Conservation (phyloP, 2,888 invertebrate genomes). For the Netelia inedita region DNA sequence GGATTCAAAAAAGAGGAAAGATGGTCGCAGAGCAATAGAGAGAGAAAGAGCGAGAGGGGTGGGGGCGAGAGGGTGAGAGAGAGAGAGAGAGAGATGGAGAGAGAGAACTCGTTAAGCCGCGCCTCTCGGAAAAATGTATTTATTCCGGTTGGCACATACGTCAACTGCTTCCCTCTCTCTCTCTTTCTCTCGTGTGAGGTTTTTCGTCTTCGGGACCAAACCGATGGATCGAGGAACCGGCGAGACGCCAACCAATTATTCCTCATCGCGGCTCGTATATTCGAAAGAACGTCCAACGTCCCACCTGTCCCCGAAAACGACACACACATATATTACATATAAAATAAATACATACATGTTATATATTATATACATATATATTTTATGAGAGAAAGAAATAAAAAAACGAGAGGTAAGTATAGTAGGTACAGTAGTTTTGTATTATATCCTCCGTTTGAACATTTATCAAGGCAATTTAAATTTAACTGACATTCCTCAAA, state of each 20-base stretch:
- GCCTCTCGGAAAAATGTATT: slow-evolving; percentile 45
- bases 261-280: slow-evolving; percentile 52
- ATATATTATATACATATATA: background rate
- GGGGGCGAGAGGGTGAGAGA: background rate
- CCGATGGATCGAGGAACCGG: slow-evolving; percentile 51
- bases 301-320: slow-evolving; percentile 14
- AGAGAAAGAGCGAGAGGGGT: background rate
- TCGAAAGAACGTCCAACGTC: slow-evolving; percentile 10
- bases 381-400: background rate
- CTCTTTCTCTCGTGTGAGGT: slow-evolving; percentile 28
- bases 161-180: slow-evolving; percentile 26
- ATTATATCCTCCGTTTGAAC: no score
- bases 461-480: no score
- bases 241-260: slow-evolving; percentile 56
- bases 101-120: slow-evolving; percentile 59
- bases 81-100: slow-evolving; percentile 11
- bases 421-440: no score
- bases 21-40: background rate
- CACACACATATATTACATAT: background rate
- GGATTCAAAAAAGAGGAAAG: background rate
- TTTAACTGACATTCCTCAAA: no score
- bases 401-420: no score
- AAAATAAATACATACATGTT: background rate
- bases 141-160: slow-evolving; percentile 49
- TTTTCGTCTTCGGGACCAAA: slow-evolving; percentile 20